Base-by-base conservation (phyloP, 2,797 vertebrate species). In the Odontamblyopus lacepedii region DNA sequence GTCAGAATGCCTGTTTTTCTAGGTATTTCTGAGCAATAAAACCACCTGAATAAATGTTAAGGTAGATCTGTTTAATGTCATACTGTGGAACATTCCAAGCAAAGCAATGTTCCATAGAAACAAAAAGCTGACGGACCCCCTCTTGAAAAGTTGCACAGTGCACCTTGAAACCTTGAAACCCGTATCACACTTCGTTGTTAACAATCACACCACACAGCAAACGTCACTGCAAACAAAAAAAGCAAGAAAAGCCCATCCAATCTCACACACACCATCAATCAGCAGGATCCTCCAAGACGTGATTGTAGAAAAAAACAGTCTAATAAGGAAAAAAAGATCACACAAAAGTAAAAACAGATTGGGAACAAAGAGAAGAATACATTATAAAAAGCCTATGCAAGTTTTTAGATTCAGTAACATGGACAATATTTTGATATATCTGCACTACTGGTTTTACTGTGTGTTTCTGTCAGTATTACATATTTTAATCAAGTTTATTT, bases 351-450 rank as follows among this genome's bases (percentile, higher is more conserved):
- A 44, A 71, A 19, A 62, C 44, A 44, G 0, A 64, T 13, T 69
- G 18, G 50, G 3, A 18, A 16, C 76, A 50, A 5, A 51, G 15
- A 19, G 3, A 29, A 32, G 65, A 44, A 13, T 13, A 44, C 11
- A 72, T n/a, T 2, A 64, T 3, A 23, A 18, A 77, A 57, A 73
- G 44, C 79, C 73, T 79, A 81, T 84, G 83, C 81, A 84, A 68
- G 60, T 62, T 71, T 30, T 23, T 66, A 16, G 41, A 27, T 69
- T 35, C 26, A 23, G 3, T 44, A 11, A 48, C 44, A 15, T 48
- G 3, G 15, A 15, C 15, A 48, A 16, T 67, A 38, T 55, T n/a
- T 5, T 8, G 18, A 55, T 55, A 19, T 53, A 53, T 18, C 5
- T 18, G n/a, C 35, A 38, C 35, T 38, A 38, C 8, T 55, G 51